A percentile compares a stretch with the other conserved stretches of the same genome.
Evolutionary conservation across 2,113 vertebrate species (phyloP).

Genomic region (Fulmarus glacialis): DNA sequence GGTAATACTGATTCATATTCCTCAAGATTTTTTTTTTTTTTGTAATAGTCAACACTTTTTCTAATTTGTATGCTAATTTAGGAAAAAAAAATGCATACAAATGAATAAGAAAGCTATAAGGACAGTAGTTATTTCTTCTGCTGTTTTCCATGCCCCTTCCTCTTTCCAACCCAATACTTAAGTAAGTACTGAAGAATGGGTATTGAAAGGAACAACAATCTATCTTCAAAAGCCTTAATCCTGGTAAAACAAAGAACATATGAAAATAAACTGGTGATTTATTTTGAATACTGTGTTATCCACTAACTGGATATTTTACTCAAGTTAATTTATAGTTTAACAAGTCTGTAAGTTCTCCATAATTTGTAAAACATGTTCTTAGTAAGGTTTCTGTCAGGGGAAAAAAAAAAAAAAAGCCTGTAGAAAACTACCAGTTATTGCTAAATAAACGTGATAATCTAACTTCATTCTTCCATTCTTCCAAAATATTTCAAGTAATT

Average conservation of each 20-base stretch:
- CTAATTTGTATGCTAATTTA: not conserved
- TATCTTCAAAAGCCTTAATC: not conserved
- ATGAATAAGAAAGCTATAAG: not conserved
- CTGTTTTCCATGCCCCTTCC: not conserved
- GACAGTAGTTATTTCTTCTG: not conserved
- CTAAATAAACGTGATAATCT: not conserved
- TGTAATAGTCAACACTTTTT: not conserved
- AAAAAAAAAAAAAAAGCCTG: not conserved
- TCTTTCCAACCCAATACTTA: not conserved
- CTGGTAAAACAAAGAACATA: not conserved
- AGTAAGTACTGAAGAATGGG: not conserved
- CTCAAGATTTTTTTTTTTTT: not conserved
- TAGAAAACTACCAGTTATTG: not conserved
- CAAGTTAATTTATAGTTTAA: not conserved
- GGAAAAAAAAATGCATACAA: not conserved
- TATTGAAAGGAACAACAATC: not conserved
- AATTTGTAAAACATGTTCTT: not conserved
- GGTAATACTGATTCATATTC: not conserved
- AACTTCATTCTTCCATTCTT: not conserved
- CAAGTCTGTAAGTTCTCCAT: not conserved
- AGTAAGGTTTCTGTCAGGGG: not conserved
- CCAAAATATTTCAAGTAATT: not conserved
- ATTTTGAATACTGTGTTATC: not conserved
- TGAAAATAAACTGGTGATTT: not conserved
- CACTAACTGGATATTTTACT: not conserved